phyloP scores from a whole-genome alignment of 2,797 vertebrate species.

The Tadarida brasiliensis region DNA sequence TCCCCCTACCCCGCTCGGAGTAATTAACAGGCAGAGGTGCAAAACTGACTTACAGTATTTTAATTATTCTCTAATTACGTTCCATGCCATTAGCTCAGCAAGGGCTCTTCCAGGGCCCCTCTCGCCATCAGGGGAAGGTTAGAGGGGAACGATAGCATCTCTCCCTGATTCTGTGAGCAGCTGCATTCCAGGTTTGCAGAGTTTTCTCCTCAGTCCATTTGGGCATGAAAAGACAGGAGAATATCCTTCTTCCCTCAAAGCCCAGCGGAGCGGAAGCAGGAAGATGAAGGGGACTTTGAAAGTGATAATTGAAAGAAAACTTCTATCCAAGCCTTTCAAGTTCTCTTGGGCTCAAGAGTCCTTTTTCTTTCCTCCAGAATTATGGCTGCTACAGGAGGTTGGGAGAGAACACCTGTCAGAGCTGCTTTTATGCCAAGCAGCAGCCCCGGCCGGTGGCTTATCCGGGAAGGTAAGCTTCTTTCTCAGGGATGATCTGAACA shows the following conservation, averaged over 20 bases:
- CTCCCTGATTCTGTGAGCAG: conserved; percentile 56
- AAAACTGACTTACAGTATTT: conserved; percentile 69
- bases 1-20: neutral
- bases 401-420: neutral
- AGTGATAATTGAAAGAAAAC: conserved; percentile 77
- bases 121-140: neutral
- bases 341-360: conserved; percentile 48
- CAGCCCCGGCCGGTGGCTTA: neutral
- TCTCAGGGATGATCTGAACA: neutral
- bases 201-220: conserved; percentile 74
- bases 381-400: neutral
- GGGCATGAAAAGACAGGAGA: conserved; percentile 79
- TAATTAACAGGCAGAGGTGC: conserved; percentile 67
- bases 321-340: conserved; percentile 48
- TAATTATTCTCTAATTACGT: conserved; percentile 77
- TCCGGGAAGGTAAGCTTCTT: neutral
- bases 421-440: neutral
- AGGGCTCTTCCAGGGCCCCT: conserved; percentile 10
- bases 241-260: conserved; percentile 62
- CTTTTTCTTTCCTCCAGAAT: conserved; percentile 25
- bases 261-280: conserved; percentile 54
- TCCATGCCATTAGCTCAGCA: conserved; percentile 7
- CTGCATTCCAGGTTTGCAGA: conserved; percentile 63
- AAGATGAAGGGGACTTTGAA: conserved; percentile 71
- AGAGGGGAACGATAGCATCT: conserved; percentile 68